phyloP scores from a whole-genome alignment of 2,113 vertebrate species.

The Candoia aspera region DNA sequence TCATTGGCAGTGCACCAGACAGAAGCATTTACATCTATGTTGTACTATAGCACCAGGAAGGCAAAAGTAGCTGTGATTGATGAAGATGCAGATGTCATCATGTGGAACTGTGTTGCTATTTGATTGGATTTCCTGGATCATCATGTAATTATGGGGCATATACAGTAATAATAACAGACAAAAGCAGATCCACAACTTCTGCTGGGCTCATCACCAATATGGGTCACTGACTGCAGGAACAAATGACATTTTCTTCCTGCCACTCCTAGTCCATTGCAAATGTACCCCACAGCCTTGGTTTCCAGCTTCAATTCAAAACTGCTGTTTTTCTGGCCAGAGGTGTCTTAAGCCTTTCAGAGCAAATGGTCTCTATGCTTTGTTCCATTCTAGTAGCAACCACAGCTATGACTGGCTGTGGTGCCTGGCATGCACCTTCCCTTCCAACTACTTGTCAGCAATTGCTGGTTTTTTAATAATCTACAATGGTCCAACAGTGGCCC shows the following conservation, averaged over 20 bases:
- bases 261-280: neutral
- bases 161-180: neutral
- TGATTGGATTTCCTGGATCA: neutral
- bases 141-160: neutral
- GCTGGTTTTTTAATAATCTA: neutral
- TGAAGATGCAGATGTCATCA: neutral
- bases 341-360: neutral
- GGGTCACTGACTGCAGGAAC: neutral
- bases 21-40: neutral
- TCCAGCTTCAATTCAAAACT: neutral
- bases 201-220: neutral
- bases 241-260: neutral
- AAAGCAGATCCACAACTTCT: neutral
- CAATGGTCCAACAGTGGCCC: neutral
- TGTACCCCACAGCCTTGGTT: neutral
- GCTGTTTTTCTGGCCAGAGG: neutral
- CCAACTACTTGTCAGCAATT: neutral
- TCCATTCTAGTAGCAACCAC: neutral
- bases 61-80: neutral
- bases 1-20: neutral
- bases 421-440: neutral
- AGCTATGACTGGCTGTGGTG: neutral
- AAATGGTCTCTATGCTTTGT: neutral
- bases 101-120: neutral
- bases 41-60: neutral